Conservation (phyloP, 2,113 vertebrate species). For the Seriola aureovittata region DNA sequence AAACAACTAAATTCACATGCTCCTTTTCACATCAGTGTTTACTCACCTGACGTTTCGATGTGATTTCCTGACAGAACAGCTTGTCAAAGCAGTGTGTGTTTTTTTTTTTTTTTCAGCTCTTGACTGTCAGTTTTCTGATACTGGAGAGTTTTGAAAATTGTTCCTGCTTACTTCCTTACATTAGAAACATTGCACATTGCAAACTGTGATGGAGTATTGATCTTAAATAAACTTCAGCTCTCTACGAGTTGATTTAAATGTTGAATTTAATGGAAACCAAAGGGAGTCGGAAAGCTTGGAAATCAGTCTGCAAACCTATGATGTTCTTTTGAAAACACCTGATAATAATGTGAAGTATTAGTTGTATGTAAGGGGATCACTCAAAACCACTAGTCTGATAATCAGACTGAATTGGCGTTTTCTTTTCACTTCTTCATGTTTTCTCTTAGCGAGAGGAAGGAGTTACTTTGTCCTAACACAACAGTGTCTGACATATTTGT, state of each 20-base stretch:
- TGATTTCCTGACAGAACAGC: slow-evolving; percentile 54
- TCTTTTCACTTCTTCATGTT: slow-evolving; percentile 21
- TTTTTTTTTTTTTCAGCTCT: slow-evolving; percentile 22
- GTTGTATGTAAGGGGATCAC: background rate
- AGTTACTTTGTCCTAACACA: slow-evolving; percentile 3
- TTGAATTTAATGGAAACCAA: slow-evolving; percentile 17
- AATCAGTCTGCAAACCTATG: background rate
- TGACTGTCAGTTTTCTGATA: slow-evolving; percentile 39
- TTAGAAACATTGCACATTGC: slow-evolving; percentile 1
- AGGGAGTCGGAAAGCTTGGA: slow-evolving; percentile 22
- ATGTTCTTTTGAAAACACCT: background rate
- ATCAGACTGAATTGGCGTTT: slow-evolving; percentile 1
- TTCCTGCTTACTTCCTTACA: slow-evolving; percentile 16
- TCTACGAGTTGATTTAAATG: slow-evolving; percentile 7
- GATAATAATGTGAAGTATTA: background rate
- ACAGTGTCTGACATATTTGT: background rate
- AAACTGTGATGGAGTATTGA: slow-evolving; percentile 35
- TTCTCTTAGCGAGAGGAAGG: background rate
- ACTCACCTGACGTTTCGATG: slow-evolving; percentile 36
- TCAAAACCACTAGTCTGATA: slow-evolving; percentile 9
- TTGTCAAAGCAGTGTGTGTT: slow-evolving; percentile 32
- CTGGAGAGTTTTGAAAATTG: slow-evolving; percentile 42
- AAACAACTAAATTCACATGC: slow-evolving; percentile 24
- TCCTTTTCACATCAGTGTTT: slow-evolving; percentile 51
- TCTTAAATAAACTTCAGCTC: slow-evolving; percentile 5